Conservation (phyloP, 2,797 vertebrate species). For the Graptemys geographica region DNA sequence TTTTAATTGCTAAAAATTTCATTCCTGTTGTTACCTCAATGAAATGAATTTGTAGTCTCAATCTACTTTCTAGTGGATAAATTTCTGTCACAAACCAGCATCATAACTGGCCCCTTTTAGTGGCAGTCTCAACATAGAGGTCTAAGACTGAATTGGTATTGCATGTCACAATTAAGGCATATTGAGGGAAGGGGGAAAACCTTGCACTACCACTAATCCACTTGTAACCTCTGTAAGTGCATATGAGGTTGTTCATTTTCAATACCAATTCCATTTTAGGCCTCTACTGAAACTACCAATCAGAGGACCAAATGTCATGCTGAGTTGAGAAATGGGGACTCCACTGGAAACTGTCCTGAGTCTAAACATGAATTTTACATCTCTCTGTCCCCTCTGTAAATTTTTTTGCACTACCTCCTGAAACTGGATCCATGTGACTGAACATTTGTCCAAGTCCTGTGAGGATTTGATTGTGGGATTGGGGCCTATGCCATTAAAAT, state of each 20-base stretch:
- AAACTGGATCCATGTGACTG: neutral
- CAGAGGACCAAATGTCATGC: too few relatives aligned
- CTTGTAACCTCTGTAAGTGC: neutral
- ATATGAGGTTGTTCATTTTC: neutral
- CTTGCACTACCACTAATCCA: neutral
- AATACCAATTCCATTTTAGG: neutral
- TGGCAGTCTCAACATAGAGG: neutral
- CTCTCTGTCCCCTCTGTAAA: neutral
- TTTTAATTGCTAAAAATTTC: neutral
- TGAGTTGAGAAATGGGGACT: neutral
- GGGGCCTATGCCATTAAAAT: neutral
- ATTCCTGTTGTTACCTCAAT: neutral
- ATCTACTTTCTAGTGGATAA: neutral
- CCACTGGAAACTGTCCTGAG: neutral
- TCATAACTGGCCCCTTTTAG: neutral
- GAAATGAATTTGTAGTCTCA: neutral
- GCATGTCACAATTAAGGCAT: neutral
- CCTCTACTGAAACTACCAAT: neutral
- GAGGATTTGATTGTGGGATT: neutral
- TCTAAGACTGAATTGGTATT: neutral
- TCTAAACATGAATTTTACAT: neutral
- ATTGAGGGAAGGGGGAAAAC: neutral
- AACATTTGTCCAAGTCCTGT: neutral
- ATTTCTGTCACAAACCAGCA: neutral
- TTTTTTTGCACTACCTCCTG: neutral